Base-by-base conservation (phyloP, 2,113 vertebrate genomes). In the Gopherus evgoodei region DNA sequence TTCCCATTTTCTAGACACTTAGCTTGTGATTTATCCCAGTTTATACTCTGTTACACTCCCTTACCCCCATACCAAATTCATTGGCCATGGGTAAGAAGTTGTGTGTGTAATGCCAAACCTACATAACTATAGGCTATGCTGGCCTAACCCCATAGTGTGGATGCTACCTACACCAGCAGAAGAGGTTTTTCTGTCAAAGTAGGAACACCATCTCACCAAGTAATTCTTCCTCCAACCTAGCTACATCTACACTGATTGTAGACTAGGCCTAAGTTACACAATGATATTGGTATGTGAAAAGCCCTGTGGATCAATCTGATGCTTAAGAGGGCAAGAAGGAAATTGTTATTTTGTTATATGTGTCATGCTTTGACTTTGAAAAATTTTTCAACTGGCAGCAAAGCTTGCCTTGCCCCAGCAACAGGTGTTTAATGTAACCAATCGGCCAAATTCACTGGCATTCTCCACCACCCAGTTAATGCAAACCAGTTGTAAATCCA, bases 371-470 rank as follows among this genome's bases (percentile, higher is more conserved):
- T 95, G 91, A 91, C 78, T 94, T 96, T 92, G 86, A 95, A 92
- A 93, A 91, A 56, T 94, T 62, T 94, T 94, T 14, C 44, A 76
- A 90, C 25, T 93, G 62, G 84, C 90, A 92, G 49, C 16, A 88
- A 91, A 93, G 6, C 1, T 76, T 3, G 90, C 62, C 84, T 97
- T 76, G 86, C 29, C 8, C 12, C 35, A 65, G 87, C 84, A 90
- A 85, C 50, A 93, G 35, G 53, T 95, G 57, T 90, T 72, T 78
- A 93, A 53, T 95, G 93, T 93, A 89, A 91, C 52, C 96, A 96
- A 91, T 88, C 62, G 80, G 10, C 9, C 38, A 84, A 85, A 93
- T 93, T 91, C 35, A 81, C 25, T 75, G 16, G 9, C 35, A 53
- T 92, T 89, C 11, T 22, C 42, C 75, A 47, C 42, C 22, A 76